A percentile compares a stretch with the other conserved stretches of the same genome.
phyloP scores from a whole-genome alignment of 2,113 vertebrate species.

The Nestor notabilis region DNA sequence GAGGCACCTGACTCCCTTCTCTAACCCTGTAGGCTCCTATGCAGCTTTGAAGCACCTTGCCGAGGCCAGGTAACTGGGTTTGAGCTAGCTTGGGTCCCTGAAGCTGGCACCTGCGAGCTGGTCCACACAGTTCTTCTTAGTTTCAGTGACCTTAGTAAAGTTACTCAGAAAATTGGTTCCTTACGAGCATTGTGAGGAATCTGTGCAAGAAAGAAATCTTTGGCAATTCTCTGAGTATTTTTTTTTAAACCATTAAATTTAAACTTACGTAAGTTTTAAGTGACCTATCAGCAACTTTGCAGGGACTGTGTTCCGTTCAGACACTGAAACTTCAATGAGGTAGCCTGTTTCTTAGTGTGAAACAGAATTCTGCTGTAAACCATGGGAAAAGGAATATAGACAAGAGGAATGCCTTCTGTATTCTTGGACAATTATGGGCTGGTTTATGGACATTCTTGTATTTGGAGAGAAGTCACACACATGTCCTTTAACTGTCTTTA shows the following conservation, averaged over 20 bases:
- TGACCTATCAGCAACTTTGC: not conserved
- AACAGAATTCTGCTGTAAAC: not conserved
- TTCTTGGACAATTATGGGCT: not conserved
- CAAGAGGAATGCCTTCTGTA: not conserved
- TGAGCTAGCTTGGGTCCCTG: not conserved
- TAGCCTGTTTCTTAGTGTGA: not conserved
- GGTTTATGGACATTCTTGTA: not conserved
- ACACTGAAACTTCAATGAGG: not conserved
- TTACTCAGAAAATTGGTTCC: not conserved
- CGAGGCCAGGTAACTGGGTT: not conserved
- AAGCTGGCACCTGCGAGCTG: not conserved
- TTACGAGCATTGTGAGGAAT: not conserved
- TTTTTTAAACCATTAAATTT: not conserved
- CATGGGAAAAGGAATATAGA: not conserved
- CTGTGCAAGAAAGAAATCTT: not conserved
- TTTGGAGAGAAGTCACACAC: not conserved
- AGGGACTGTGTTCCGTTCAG: not conserved
- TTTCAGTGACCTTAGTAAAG: not conserved
- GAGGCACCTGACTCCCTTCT: not conserved
- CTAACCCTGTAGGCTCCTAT: not conserved
- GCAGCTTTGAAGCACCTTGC: not conserved
- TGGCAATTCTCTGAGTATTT: not conserved
- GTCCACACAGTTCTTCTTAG: not conserved
- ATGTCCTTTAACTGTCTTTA: not conserved
- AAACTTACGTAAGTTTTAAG: not conserved